These are phyloP conservation scores for Paramisgurnus dabryanus DNA, from an alignment of 2,113 vertebrate genomes.

Conservation along the genomic window DNA sequence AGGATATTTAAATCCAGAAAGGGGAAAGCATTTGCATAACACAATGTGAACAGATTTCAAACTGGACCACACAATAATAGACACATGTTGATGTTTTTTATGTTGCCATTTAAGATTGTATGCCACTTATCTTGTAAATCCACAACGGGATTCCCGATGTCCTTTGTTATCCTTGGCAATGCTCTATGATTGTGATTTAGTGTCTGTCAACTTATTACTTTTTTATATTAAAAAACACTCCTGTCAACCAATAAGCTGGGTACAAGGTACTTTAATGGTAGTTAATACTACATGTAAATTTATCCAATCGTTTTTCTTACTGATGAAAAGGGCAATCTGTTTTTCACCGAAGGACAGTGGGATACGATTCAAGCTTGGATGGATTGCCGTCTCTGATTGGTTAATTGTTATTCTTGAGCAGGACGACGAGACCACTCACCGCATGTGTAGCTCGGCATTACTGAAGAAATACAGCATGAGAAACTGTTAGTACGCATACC, in stretches of 20 bases:
- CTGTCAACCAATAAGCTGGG: constrained; percentile 87
- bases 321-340: constrained; percentile 65
- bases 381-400: constrained; percentile 80
- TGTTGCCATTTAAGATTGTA: constrained; percentile 70
- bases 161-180: constrained; percentile 69
- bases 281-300: constrained; percentile 72
- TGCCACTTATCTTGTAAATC: constrained; percentile 79
- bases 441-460: constrained; percentile 95
- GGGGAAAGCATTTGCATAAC: constrained; percentile 69
- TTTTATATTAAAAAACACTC: constrained; percentile 86
- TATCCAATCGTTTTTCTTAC: constrained; percentile 68
- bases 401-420: constrained; percentile 82
- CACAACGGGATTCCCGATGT: constrained; percentile 61
- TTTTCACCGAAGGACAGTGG: constrained; percentile 83
- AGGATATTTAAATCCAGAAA: constrained; percentile 59
- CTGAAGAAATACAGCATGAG: constrained; percentile 97
- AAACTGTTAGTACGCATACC: constrained; percentile 92
- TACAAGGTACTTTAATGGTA: constrained; percentile 84
- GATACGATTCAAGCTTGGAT: constrained; percentile 78
- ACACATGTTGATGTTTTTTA: constrained; percentile 23
- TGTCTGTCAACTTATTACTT: constrained; percentile 83
- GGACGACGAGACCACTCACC: constrained; percentile 92
- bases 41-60: constrained; percentile 77
- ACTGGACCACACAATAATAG: constrained; percentile 74
- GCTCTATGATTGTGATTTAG: constrained; percentile 76